Evolutionary conservation across 2,113 vertebrate genomes (phyloP).

Genomic region (Toxotes jaculatrix): DNA sequence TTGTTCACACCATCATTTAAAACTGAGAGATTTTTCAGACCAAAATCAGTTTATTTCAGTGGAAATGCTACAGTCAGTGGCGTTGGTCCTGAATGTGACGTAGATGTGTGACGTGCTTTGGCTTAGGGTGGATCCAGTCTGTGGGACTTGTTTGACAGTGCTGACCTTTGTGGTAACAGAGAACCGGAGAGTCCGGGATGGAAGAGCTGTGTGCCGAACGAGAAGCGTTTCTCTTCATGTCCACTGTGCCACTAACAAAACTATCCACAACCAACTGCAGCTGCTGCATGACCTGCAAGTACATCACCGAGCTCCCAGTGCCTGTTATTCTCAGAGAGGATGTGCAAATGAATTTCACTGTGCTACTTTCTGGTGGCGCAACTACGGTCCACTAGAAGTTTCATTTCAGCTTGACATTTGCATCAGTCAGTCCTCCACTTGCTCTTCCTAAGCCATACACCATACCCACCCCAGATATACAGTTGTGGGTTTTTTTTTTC

Average conservation of each 20-base stretch:
- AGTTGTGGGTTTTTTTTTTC: slow-evolving; percentile 9
- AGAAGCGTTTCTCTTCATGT: not conserved
- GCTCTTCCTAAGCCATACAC: not conserved
- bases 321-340: not conserved
- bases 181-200: not conserved
- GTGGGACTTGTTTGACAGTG: slow-evolving; percentile 4
- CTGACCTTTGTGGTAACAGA: slow-evolving; percentile 37
- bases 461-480: not conserved
- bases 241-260: not conserved
- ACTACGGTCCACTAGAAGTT: slow-evolving; percentile 14
- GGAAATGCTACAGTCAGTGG: not conserved
- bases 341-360: not conserved
- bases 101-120: not conserved
- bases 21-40: not conserved
- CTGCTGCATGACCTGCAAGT: not conserved
- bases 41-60: not conserved
- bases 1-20: not conserved
- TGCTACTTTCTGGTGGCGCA: not conserved
- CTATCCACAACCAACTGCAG: not conserved
- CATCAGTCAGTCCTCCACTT: not conserved
- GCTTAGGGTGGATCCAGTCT: slow-evolving; percentile 7
- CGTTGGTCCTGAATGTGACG: not conserved
- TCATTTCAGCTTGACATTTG: slow-evolving; percentile 32
- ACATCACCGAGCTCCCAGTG: not conserved
- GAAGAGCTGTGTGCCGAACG: not conserved